These are phyloP conservation scores for Pimephales promelas DNA, from an alignment of 2,113 vertebrate species.

Conservation along the genomic window DNA sequence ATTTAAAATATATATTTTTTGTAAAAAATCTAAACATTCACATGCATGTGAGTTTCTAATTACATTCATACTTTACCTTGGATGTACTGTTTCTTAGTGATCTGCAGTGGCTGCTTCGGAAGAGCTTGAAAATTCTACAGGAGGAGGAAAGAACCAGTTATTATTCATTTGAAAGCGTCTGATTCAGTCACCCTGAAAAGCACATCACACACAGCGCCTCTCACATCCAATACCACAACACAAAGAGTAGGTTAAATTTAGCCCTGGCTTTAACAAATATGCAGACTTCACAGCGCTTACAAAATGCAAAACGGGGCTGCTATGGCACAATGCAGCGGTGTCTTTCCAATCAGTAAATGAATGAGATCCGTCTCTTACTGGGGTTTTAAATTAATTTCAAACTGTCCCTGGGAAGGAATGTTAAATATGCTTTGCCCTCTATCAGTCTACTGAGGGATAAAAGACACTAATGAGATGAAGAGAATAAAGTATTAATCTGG, in stretches of 20 bases:
- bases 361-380: background rate
- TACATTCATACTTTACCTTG: constrained; percentile 62
- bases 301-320: background rate
- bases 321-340: background rate
- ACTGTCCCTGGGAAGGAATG: background rate
- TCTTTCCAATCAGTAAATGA: background rate
- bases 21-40: too few species aligned
- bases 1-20: too few species aligned
- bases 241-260: constrained; percentile 15
- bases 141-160: constrained; percentile 4
- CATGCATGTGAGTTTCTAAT: background rate
- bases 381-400: background rate
- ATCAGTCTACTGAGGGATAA: constrained; percentile 7
- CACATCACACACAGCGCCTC: background rate
- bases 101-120: constrained; percentile 71
- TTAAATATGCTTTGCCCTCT: background rate
- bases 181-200: constrained; percentile 21
- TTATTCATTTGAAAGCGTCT: background rate
- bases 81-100: constrained; percentile 66
- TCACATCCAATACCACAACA: constrained; percentile 6
- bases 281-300: background rate
- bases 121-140: constrained; percentile 76
- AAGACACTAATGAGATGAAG: background rate
- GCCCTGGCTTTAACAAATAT: constrained; percentile 20
- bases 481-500: constrained; percentile 8